These are phyloP conservation scores for Pteromalus puparum DNA, from an alignment of 1,140 invertebrate genomes.

Conservation along the genomic window DNA sequence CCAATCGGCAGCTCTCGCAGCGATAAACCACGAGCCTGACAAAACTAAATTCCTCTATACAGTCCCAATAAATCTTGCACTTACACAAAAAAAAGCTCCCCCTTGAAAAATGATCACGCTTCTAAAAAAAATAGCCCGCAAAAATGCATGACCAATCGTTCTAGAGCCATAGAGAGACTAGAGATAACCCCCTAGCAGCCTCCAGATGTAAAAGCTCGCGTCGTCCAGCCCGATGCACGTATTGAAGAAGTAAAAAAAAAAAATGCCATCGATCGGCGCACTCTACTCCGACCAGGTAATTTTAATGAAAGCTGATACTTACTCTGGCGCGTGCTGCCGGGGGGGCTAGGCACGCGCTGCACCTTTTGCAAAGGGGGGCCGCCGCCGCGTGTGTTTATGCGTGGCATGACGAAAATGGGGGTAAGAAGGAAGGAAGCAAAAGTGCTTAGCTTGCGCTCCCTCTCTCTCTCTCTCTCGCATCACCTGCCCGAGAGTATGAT, in stretches of 20 bases:
- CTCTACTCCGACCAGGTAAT: slow-evolving; percentile 58
- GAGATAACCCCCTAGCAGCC: background rate
- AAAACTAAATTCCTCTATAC: no score
- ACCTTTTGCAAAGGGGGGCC: slow-evolving; percentile 31
- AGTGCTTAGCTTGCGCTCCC: slow-evolving; percentile 58
- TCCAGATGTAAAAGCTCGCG: background rate
- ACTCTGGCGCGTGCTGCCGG: slow-evolving; percentile 54
- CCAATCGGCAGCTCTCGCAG: no score
- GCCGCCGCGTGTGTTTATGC: background rate
- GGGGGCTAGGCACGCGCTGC: slow-evolving; percentile 39
- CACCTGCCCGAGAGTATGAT: slow-evolving; percentile 66
- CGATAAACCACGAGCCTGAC: no score
- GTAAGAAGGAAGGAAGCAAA: slow-evolving; percentile 43
- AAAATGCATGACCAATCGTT: no score
- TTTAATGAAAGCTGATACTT: slow-evolving; percentile 70
- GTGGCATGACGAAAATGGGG: background rate
- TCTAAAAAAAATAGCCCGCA: no score
- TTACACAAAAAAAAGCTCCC: no score
- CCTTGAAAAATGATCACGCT: no score
- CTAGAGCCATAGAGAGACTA: no score
- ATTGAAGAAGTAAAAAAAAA: background rate
- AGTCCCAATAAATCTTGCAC: no score
- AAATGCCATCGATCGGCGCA: slow-evolving; percentile 53
- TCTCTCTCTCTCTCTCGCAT: slow-evolving; percentile 53
- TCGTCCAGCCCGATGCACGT: background rate